Conservation (phyloP, 64 coral and sea anemone genomes). For the Actinia equina region DNA sequence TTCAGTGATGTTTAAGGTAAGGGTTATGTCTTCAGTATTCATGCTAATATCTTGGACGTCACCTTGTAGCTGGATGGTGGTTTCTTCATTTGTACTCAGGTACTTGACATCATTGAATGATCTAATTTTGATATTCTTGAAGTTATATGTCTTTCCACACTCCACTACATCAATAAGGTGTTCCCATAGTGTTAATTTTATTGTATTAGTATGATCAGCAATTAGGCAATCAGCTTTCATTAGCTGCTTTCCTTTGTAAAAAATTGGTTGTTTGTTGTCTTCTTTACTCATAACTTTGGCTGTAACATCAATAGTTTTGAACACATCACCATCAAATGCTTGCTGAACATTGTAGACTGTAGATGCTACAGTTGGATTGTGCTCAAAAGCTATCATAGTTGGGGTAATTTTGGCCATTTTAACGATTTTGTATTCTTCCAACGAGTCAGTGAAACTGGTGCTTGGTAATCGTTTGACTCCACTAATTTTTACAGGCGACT, state of each 20-base stretch:
- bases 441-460: slow-evolving; percentile 66
- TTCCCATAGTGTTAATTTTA: slow-evolving; percentile 76
- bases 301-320: slow-evolving; percentile 64
- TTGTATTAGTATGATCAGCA: slow-evolving; percentile 88
- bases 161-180: slow-evolving; percentile 84
- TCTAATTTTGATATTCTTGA: slow-evolving; percentile 81
- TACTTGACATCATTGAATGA: slow-evolving; percentile 57
- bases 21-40: slow-evolving; percentile 53
- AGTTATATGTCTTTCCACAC: slow-evolving; percentile 71
- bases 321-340: slow-evolving; percentile 41
- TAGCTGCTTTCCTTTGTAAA: slow-evolving; percentile 66
- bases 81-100: slow-evolving; percentile 58
- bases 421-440: slow-evolving; percentile 66
- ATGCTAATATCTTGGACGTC: slow-evolving; percentile 67
- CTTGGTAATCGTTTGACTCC: slow-evolving; percentile 59
- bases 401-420: slow-evolving; percentile 75
- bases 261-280: slow-evolving; percentile 71
- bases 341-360: slow-evolving; percentile 69
- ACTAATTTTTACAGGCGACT: slow-evolving; percentile 80
- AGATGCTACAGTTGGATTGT: slow-evolving; percentile 62
- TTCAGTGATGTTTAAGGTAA: slow-evolving; percentile 16
- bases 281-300: slow-evolving; percentile 75
- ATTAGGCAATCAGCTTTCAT: slow-evolving; percentile 81
- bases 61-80: slow-evolving; percentile 39
- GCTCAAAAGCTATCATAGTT: slow-evolving; percentile 66